Evolutionary conservation across 2,797 vertebrate species (phyloP).

Genomic region (Cygnus olor): DNA sequence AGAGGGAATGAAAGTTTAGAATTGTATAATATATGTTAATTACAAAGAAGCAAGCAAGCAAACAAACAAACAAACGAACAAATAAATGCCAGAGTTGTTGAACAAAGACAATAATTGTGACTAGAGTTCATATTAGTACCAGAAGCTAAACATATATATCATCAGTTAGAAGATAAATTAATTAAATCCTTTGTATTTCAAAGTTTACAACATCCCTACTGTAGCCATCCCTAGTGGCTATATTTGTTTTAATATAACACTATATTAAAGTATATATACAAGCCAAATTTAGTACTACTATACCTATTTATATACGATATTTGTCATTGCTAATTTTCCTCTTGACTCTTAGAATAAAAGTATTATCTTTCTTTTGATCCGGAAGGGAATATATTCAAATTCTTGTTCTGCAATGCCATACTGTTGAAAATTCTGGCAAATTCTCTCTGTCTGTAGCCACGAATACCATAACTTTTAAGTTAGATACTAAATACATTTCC

Average conservation of each 20-base stretch:
- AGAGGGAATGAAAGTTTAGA: background rate
- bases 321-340: background rate
- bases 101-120: background rate
- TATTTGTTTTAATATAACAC: background rate
- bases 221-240: background rate
- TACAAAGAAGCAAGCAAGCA: accelerated
- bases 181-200: background rate
- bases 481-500: background rate
- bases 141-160: background rate
- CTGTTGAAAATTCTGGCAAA: background rate
- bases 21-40: accelerated
- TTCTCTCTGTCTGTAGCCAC: background rate
- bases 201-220: accelerated
- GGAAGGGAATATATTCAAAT: background rate
- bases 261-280: background rate
- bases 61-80: background rate
- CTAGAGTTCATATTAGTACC: background rate
- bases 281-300: background rate
- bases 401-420: background rate
- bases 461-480: background rate
- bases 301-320: background rate
- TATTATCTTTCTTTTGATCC: background rate
- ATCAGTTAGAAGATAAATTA: background rate
- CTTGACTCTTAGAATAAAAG: background rate
- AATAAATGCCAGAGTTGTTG: background rate